Conservation (phyloP, 2,888 invertebrate species). For the Anthoptus insignis region DNA sequence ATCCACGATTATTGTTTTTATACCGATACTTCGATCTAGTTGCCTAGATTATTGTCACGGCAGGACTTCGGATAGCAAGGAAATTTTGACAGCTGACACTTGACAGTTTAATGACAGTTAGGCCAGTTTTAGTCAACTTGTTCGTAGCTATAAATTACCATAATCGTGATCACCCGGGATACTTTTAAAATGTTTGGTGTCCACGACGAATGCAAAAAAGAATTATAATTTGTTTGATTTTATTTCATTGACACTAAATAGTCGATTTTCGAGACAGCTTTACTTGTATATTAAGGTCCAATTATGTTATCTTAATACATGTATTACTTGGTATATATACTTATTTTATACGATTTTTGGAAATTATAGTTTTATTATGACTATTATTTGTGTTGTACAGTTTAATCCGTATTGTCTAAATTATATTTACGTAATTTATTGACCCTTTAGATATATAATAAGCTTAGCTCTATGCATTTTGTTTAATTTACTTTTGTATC, state of each 20-base stretch:
- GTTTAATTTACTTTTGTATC: constrained; percentile 76
- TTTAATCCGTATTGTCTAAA: constrained; percentile 77
- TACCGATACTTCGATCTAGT: too few relatives aligned
- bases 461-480: constrained; percentile 81
- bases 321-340: constrained; percentile 47
- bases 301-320: constrained; percentile 49
- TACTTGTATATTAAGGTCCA: constrained; percentile 75
- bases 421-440: constrained; percentile 86
- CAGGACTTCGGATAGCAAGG: too few relatives aligned
- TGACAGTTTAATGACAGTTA: too few relatives aligned
- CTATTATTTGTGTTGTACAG: constrained; percentile 69
- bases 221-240: too few relatives aligned
- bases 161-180: too few relatives aligned
- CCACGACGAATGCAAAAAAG: too few relatives aligned
- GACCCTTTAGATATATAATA: constrained; percentile 70
- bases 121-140: too few relatives aligned
- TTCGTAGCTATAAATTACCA: too few relatives aligned
- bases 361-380: constrained; percentile 35
- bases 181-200: too few relatives aligned
- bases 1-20: too few relatives aligned
- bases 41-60: too few relatives aligned
- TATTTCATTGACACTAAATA: neutral
- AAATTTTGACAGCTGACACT: too few relatives aligned
- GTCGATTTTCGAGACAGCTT: constrained; percentile 72
- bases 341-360: constrained; percentile 47